Percentiles rank a stretch among this genome's conserved stretches.
phyloP scores from a whole-genome alignment of 23 tunicate species.

The Botrylloides violaceus region DNA sequence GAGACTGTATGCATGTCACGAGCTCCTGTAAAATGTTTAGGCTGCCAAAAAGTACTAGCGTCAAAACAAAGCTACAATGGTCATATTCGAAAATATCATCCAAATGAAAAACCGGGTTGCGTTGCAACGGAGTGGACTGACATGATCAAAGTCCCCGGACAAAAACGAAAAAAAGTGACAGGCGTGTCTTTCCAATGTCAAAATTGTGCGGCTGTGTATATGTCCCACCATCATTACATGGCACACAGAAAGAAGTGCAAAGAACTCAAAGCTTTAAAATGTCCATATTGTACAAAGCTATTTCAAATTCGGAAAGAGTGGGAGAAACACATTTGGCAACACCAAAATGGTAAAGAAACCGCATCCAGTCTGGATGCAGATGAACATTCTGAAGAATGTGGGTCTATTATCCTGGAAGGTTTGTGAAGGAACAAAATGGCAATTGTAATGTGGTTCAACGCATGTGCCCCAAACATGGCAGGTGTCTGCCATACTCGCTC shows the following conservation, averaged over 20 bases:
- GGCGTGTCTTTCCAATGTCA: background rate
- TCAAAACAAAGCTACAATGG: constrained; percentile 6
- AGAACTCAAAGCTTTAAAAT: background rate
- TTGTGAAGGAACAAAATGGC: too few relatives aligned
- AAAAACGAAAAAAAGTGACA: background rate
- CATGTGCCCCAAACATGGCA: too few relatives aligned
- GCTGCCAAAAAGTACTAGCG: background rate
- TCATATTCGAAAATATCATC: background rate
- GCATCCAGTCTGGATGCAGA: too few relatives aligned
- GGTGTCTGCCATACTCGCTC: too few relatives aligned
- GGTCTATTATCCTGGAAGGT: too few relatives aligned
- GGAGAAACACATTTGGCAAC: constrained; percentile 2
- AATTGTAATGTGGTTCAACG: too few relatives aligned
- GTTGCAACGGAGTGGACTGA: background rate
- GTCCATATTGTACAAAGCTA: background rate
- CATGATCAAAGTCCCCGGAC: background rate
- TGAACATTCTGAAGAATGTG: too few relatives aligned
- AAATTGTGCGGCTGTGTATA: background rate
- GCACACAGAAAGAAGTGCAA: background rate
- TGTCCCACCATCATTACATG: background rate
- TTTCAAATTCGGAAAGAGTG: background rate
- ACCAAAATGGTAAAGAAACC: background rate
- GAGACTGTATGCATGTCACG: background rate
- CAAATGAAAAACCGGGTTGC: background rate
- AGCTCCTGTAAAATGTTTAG: background rate